Conservation (phyloP, 2,797 vertebrate genomes). For the Sebastiscus tertius region DNA sequence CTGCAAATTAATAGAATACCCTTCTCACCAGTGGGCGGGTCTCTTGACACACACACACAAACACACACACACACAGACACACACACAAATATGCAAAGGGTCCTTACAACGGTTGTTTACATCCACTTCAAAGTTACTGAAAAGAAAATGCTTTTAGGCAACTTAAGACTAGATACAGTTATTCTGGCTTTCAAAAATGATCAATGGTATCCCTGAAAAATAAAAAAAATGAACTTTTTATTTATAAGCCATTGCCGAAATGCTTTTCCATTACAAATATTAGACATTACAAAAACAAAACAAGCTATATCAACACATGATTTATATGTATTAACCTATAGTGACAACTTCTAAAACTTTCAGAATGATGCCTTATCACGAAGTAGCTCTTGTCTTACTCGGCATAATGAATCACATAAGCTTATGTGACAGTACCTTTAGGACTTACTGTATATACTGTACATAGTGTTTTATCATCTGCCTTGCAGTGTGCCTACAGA, state of each 20-base stretch:
- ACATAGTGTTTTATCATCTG: slow-evolving; percentile 7
- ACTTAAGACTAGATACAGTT: not conserved
- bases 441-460: not conserved
- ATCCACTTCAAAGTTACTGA: not conserved
- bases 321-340: not conserved
- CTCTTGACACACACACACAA: not conserved
- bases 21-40: not conserved
- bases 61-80: not conserved
- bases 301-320: not conserved
- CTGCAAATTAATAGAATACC: slow-evolving; percentile 11
- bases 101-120: not conserved
- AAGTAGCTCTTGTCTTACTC: not conserved
- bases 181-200: not conserved
- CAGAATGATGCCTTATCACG: not conserved
- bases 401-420: not conserved
- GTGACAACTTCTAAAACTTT: not conserved
- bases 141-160: not conserved
- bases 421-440: not conserved
- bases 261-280: not conserved
- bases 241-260: not conserved
- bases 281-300: not conserved
- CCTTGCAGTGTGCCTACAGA: slow-evolving; percentile 13
- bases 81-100: not conserved
- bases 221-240: too few relatives aligned
- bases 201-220: not conserved